Conservation (phyloP, 2,797 vertebrate species). For the Sebastes glaucus region DNA sequence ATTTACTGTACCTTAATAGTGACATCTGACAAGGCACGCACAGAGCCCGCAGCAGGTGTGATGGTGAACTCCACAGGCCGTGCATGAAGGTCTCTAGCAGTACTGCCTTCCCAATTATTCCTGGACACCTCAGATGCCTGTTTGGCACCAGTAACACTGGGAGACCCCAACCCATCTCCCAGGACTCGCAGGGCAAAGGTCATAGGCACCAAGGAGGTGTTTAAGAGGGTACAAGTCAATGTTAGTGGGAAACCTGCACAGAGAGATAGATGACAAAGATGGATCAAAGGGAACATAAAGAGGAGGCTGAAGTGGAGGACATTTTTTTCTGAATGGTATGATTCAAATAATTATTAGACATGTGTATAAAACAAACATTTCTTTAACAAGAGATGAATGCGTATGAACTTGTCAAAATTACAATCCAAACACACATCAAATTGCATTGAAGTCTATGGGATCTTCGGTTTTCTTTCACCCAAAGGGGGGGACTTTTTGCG, state of each 20-base stretch:
- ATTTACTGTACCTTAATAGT: constrained; percentile 81
- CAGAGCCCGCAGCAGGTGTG: constrained; percentile 75
- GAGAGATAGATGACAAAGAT: neutral
- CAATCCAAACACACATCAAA: too few species aligned
- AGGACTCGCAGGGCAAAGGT: constrained; percentile 85
- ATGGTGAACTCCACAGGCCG: constrained; percentile 86
- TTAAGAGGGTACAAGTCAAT: constrained; percentile 81
- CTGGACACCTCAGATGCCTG: constrained; percentile 52
- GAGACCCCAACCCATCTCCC: constrained; percentile 81
- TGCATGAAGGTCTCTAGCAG: neutral
- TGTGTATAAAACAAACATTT: too few species aligned
- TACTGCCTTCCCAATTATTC: constrained; percentile 60
- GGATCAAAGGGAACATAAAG: neutral
- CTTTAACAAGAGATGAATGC: too few species aligned
- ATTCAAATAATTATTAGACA: neutral
- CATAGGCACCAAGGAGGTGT: constrained; percentile 86
- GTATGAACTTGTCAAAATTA: too few species aligned
- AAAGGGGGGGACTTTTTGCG: too few species aligned
- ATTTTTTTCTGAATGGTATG: neutral
- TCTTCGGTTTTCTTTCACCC: too few species aligned
- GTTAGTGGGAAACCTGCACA: constrained; percentile 86
- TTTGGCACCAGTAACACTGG: constrained; percentile 69
- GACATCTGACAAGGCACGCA: constrained; percentile 73
- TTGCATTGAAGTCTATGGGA: too few species aligned
- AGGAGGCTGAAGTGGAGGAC: neutral